Evolutionary conservation across 1,140 invertebrate genomes (phyloP).

Genomic region (Nephila pilipes): DNA sequence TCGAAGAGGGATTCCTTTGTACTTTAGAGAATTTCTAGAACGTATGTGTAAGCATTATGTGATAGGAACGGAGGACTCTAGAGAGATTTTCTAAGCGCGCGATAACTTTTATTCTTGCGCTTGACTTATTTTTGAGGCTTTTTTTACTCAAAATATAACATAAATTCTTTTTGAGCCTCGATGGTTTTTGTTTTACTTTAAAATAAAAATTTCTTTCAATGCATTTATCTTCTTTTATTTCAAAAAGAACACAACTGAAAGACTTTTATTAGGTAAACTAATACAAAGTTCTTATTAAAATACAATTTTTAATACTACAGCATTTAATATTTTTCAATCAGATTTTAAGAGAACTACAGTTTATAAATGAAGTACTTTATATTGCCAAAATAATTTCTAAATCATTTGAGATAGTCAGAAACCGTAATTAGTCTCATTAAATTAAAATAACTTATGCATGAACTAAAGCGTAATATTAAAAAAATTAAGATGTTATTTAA

Average conservation of each 20-base stretch:
- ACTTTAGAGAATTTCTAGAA: background rate
- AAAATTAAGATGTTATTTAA: too few relatives aligned
- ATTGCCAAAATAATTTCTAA: too few relatives aligned
- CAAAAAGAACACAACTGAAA: background rate
- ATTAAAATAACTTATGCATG: too few relatives aligned
- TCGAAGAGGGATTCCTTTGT: background rate
- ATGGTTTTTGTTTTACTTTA: background rate
- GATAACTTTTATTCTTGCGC: slow-evolving; percentile 30
- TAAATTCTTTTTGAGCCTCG: background rate
- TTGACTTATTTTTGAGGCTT: background rate
- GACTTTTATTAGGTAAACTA: background rate
- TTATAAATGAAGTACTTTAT: too few relatives aligned
- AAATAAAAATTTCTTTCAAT: background rate
- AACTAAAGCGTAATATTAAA: too few relatives aligned
- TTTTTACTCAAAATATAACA: background rate
- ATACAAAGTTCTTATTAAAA: background rate
- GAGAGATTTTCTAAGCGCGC: background rate
- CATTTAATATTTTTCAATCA: too few relatives aligned
- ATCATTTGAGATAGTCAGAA: too few relatives aligned
- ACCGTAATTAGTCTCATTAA: too few relatives aligned
- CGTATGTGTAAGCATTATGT: background rate
- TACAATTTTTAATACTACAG: background rate
- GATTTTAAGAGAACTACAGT: too few relatives aligned
- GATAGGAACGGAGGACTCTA: background rate
- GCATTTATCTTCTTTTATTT: background rate